Base-by-base conservation (phyloP, 2,113 vertebrate genomes). In the Ptilonorhynchus violaceus region DNA sequence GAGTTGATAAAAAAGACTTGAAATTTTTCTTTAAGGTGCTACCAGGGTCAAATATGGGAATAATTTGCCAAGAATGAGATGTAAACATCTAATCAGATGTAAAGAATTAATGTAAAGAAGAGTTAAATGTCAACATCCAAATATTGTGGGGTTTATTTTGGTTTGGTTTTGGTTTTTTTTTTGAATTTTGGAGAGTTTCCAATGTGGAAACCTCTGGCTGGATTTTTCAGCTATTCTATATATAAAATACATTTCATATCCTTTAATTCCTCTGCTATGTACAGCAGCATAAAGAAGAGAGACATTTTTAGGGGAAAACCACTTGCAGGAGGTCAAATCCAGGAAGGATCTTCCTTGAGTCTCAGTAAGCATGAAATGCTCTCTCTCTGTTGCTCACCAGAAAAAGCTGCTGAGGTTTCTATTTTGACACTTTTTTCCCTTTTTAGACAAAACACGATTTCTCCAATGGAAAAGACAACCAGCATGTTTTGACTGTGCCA, bases 401-500 rank as follows among this genome's bases (percentile, higher is more conserved):
- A 28, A 83, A n/a, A 56, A 83, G 58, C 75, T 87, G 42, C 44
- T 16, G 44, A 82, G 56, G 19, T n/a, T 81, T 21, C 53, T 91
- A 63, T 95, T 94, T 96, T 85, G 88, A 88, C 79, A 70, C 53
- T 59, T 78, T 33, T 49, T 33, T 4, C 23, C 37, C 44, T 74
- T 82, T 82, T 91, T 72, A 76, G 41, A 44, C 66, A 88, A 93
- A 85, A 75, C 75, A 76, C 62, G 49, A 85, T 91, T 93, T 95
- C 33, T 70, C 39, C 62, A 24, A 64, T 95, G 23, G 20, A 55
- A 60, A 85, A 77, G 89, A 53, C 41, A 85, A 63, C 11, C 58
- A 31, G 19, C 9, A 5, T 95, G 91, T 96, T 96, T 95, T 97
- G 96, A 94, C 95, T 94, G 80, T 52, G 16, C 59, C 79, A 55